These are phyloP conservation scores for Ernsta delagoae DNA, from an alignment of 2,888 invertebrate species.

Conservation along the genomic window DNA sequence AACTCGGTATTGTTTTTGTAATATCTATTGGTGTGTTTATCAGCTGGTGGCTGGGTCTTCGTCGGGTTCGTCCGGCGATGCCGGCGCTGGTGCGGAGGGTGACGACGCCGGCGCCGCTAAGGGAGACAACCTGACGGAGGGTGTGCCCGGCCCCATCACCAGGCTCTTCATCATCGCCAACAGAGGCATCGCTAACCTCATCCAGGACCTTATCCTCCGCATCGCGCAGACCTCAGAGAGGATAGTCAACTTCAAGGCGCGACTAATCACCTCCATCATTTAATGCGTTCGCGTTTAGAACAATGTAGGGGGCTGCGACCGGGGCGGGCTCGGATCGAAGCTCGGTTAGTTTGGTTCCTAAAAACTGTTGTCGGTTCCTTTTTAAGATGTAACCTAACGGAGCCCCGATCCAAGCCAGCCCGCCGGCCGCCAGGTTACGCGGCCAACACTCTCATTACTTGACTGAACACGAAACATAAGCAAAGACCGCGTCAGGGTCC, in stretches of 20 bases:
- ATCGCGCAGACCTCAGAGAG: slow-evolving; percentile 95
- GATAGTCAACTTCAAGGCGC: slow-evolving; percentile 96
- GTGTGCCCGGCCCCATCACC: slow-evolving; percentile 94
- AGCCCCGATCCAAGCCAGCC: slow-evolving; percentile 35
- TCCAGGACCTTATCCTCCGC: slow-evolving; percentile 95
- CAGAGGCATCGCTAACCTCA: slow-evolving; percentile 93
- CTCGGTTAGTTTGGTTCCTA: slow-evolving; percentile 24
- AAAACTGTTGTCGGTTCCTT: slow-evolving; percentile 29
- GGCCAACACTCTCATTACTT: slow-evolving; percentile 46
- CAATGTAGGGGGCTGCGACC: slow-evolving; percentile 53
- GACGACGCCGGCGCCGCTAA: slow-evolving; percentile 85
- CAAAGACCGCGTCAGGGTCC: slow-evolving; percentile 26
- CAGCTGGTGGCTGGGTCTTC: slow-evolving; percentile 91
- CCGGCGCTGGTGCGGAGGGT: slow-evolving; percentile 75
- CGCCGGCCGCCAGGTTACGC: slow-evolving; percentile 39
- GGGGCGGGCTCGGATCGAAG: slow-evolving; percentile 8
- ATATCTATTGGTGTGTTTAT: background rate
- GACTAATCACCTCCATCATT: slow-evolving; percentile 95
- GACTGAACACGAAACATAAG: slow-evolving; percentile 46
- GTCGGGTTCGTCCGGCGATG: slow-evolving; percentile 84
- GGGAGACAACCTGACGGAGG: slow-evolving; percentile 90
- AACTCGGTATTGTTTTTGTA: background rate
- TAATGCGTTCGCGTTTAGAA: slow-evolving; percentile 81
- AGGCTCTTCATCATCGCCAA: slow-evolving; percentile 94
- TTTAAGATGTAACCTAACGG: slow-evolving; percentile 18